A percentile compares a stretch with the other conserved stretches of the same genome.
These are phyloP conservation scores for Agraylea sexmaculata DNA, from an alignment of 1,140 invertebrate genomes.

Conservation along the genomic window DNA sequence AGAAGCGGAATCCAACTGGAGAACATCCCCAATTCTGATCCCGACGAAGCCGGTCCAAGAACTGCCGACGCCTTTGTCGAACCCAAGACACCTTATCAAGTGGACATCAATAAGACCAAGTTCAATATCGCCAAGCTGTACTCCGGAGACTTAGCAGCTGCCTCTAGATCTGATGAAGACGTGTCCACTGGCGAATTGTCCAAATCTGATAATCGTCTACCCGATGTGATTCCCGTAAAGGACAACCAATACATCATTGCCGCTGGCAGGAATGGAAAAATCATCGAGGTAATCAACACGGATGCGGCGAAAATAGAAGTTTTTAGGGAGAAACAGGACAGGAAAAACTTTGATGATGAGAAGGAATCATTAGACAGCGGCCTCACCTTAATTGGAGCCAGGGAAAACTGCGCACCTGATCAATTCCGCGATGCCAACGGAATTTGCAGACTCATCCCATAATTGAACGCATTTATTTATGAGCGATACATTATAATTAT, in stretches of 20 bases:
- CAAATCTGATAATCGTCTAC: constrained; percentile 20
- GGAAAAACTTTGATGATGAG: constrained; percentile 14
- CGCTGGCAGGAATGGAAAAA: constrained; percentile 23
- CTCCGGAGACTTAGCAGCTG: constrained; percentile 20
- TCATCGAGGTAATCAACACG: constrained; percentile 5
- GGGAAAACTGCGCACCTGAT: constrained; percentile 49
- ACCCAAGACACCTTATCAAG: constrained; percentile 41
- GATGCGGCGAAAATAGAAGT: constrained; percentile 8
- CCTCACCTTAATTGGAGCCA: constrained; percentile 42
- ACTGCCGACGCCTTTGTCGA: constrained; percentile 39
- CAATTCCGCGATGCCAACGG: constrained; percentile 43
- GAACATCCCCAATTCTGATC: constrained; percentile 24
- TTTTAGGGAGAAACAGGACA: constrained; percentile 15
- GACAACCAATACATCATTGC: constrained; percentile 30
- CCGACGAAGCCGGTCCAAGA: constrained; percentile 25
- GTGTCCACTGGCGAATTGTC: no score
- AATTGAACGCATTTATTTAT: no score
- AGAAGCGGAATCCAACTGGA: constrained; percentile 22
- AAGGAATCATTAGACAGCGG: constrained; percentile 13
- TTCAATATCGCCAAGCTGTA: constrained; percentile 18
- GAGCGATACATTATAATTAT: no score
- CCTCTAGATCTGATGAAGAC: no score
- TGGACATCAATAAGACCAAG: constrained; percentile 34
- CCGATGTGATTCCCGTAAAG: constrained; percentile 20
- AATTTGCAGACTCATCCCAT: constrained; percentile 32